Conservation (phyloP, 2,113 vertebrate species). For the Taurulus bubalis region DNA sequence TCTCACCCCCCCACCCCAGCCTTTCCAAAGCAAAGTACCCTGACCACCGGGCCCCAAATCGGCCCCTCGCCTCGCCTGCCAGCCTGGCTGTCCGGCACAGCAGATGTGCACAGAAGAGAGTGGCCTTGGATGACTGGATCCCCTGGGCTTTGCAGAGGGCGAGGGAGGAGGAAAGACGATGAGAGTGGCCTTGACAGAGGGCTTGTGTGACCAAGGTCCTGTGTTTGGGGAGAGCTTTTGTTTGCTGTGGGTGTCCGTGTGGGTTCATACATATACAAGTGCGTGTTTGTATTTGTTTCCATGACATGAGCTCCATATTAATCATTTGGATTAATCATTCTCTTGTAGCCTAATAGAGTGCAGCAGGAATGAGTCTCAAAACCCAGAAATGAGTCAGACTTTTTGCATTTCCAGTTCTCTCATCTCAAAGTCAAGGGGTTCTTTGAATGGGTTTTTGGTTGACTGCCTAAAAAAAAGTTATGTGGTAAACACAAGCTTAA, state of each 20-base stretch:
- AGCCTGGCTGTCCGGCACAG: conserved; percentile 77
- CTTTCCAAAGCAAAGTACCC: conserved; percentile 75
- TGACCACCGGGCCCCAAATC: conserved; percentile 55
- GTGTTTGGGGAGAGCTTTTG: conserved; percentile 36
- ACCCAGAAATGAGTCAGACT: not conserved
- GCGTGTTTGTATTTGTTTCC: not conserved
- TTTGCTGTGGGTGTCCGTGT: conserved; percentile 27
- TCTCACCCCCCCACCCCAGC: conserved; percentile 64
- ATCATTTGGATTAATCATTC: not conserved
- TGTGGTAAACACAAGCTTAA: too few species aligned
- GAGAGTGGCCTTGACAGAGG: conserved; percentile 64
- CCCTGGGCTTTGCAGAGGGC: conserved; percentile 62
- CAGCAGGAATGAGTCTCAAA: not conserved
- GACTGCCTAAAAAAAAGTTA: not conserved
- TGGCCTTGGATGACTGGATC: conserved; percentile 78
- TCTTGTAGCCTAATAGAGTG: not conserved
- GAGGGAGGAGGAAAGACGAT: conserved; percentile 49
- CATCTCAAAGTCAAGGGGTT: not conserved
- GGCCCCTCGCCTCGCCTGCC: conserved; percentile 67
- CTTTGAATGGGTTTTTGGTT: not conserved
- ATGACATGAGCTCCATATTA: not conserved
- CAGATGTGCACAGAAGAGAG: conserved; percentile 83
- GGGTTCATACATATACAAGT: not conserved
- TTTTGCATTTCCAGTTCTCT: not conserved
- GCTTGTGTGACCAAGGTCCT: conserved; percentile 51